phyloP scores from a whole-genome alignment of 2,113 vertebrate genomes.

The Arizona elegans region DNA sequence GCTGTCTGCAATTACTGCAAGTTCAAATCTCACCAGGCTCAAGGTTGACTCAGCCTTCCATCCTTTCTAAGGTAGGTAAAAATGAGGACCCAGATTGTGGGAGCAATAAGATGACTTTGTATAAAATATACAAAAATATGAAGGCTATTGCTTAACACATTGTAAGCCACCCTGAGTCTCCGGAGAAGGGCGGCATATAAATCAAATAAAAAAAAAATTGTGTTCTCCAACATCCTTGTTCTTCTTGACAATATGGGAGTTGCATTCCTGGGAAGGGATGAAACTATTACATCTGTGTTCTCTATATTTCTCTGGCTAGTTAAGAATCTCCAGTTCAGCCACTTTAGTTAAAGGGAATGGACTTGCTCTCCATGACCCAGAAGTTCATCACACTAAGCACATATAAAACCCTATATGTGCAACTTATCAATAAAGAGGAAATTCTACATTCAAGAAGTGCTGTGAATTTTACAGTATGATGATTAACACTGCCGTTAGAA shows the following conservation, averaged over 20 bases:
- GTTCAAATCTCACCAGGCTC: too few relatives aligned
- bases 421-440: constrained; percentile 7
- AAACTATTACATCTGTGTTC: not conserved
- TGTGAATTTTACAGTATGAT: not conserved
- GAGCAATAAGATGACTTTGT: too few relatives aligned
- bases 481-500: not conserved
- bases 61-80: too few relatives aligned
- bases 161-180: too few relatives aligned
- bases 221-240: not conserved
- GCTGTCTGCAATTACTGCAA: too few relatives aligned
- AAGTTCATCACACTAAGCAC: not conserved
- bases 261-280: not conserved
- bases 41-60: too few relatives aligned
- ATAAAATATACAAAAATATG: too few relatives aligned
- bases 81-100: too few relatives aligned
- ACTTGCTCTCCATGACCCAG: not conserved
- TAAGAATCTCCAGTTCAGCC: not conserved
- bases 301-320: not conserved
- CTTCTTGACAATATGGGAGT: not conserved
- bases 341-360: not conserved
- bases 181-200: too few relatives aligned
- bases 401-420: not conserved
- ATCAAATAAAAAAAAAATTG: too few relatives aligned
- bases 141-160: too few relatives aligned
- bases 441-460: constrained; percentile 33